Conservation (phyloP, 2,113 vertebrate genomes). For the Pangasianodon gigas region DNA sequence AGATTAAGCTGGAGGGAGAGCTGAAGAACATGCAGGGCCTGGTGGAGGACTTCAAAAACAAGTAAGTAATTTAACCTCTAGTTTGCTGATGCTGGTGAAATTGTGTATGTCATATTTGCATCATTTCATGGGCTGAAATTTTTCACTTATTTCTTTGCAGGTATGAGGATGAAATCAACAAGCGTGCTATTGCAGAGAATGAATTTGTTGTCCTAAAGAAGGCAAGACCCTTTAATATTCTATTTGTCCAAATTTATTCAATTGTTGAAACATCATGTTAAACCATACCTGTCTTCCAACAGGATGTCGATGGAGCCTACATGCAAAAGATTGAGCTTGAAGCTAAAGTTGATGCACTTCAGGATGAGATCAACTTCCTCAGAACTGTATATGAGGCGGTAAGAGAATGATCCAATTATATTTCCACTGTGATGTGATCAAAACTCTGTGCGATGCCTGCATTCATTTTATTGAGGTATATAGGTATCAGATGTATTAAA, state of each 20-base stretch:
- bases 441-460: background rate
- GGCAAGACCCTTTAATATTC: conserved; percentile 64
- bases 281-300: conserved; percentile 1
- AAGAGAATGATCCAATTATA: conserved; percentile 25
- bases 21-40: conserved; percentile 84
- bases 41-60: conserved; percentile 93
- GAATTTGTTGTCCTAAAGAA: conserved; percentile 95
- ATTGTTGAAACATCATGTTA: background rate
- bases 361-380: conserved; percentile 88
- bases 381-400: conserved; percentile 85
- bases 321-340: conserved; percentile 91
- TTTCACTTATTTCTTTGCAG: conserved; percentile 63
- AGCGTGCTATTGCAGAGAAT: conserved; percentile 83
- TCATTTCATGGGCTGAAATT: background rate
- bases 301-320: conserved; percentile 91
- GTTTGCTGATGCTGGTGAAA: background rate
- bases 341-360: conserved; percentile 83
- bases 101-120: background rate
- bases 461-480: background rate
- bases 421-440: background rate
- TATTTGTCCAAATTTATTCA: background rate
- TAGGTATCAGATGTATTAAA: background rate
- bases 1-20: conserved; percentile 84
- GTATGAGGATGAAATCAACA: conserved; percentile 96
- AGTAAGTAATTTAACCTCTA: conserved; percentile 72